phyloP scores from a whole-genome alignment of 2,888 invertebrate genomes.

The Limnephilus lunatus region DNA sequence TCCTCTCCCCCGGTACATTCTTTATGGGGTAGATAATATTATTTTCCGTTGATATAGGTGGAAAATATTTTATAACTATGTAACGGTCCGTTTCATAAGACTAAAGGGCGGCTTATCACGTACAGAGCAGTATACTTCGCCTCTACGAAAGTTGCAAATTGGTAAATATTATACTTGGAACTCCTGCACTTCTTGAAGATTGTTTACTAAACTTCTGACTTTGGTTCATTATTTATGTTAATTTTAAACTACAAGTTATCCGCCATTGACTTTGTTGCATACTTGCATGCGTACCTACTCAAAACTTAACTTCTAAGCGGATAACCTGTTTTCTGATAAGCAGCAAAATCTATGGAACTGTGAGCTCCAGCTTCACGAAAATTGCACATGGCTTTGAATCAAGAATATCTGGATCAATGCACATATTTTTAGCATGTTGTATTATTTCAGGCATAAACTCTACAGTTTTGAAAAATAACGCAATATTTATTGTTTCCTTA shows the following conservation, averaged over 20 bases:
- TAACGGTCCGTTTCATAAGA: constrained; percentile 50
- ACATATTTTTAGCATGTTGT: too few relatives aligned
- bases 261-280: neutral
- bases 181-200: neutral
- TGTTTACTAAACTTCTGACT: neutral
- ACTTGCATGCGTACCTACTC: too few relatives aligned
- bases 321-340: neutral
- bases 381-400: too few relatives aligned
- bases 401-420: too few relatives aligned
- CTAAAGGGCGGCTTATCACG: constrained; percentile 48
- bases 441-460: too few relatives aligned
- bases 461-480: too few relatives aligned
- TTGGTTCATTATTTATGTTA: neutral
- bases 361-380: too few relatives aligned
- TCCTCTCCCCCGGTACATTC: constrained; percentile 48
- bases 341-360: too few relatives aligned
- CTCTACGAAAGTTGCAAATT: constrained; percentile 23
- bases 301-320: neutral
- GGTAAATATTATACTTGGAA: constrained; percentile 37
- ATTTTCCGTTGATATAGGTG: constrained; percentile 60
- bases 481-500: neutral
- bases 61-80: constrained; percentile 62
- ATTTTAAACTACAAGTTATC: neutral
- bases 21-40: constrained; percentile 61
- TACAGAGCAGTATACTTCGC: neutral